Percentiles rank a stretch among this genome's conserved stretches.
Evolutionary conservation across 2,888 invertebrate genomes (phyloP).

Genomic region (Agriopis aurantiaria): DNA sequence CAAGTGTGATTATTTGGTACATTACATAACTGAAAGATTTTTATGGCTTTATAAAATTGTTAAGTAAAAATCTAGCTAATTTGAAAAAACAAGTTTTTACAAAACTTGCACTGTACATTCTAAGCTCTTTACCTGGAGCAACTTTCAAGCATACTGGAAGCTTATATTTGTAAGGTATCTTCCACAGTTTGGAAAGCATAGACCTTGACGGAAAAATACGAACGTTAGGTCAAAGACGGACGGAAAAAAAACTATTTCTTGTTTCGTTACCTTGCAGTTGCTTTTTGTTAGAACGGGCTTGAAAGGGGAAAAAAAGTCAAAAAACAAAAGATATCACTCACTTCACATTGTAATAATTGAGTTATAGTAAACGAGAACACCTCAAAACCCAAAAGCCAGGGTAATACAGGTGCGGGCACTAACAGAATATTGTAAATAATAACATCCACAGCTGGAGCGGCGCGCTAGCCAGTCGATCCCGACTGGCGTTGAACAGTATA

Average conservation of each 20-base stretch:
- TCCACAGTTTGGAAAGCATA: too few relatives aligned
- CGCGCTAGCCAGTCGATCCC: slow-evolving; percentile 68
- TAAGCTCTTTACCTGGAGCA: too few relatives aligned
- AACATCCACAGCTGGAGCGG: slow-evolving; percentile 75
- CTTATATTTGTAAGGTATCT: too few relatives aligned
- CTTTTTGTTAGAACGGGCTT: neutral
- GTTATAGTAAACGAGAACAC: neutral
- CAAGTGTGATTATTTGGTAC: neutral
- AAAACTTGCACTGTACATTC: neutral
- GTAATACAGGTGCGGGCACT: slow-evolving; percentile 37
- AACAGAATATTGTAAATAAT: slow-evolving; percentile 57
- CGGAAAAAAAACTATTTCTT: neutral
- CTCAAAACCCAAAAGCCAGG: neutral
- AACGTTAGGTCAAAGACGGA: too few relatives aligned
- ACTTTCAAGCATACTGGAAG: too few relatives aligned
- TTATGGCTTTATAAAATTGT: neutral
- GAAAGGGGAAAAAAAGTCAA: neutral
- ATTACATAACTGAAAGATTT: neutral
- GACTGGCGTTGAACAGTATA: slow-evolving; percentile 76
- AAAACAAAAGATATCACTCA: neutral
- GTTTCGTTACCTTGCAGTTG: neutral
- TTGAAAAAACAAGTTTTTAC: neutral
- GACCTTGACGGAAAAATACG: too few relatives aligned
- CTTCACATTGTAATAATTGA: neutral
- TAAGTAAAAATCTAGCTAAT: neutral